phyloP scores from a whole-genome alignment of 2,797 vertebrate genomes.

The Neosalanx taihuensis region DNA sequence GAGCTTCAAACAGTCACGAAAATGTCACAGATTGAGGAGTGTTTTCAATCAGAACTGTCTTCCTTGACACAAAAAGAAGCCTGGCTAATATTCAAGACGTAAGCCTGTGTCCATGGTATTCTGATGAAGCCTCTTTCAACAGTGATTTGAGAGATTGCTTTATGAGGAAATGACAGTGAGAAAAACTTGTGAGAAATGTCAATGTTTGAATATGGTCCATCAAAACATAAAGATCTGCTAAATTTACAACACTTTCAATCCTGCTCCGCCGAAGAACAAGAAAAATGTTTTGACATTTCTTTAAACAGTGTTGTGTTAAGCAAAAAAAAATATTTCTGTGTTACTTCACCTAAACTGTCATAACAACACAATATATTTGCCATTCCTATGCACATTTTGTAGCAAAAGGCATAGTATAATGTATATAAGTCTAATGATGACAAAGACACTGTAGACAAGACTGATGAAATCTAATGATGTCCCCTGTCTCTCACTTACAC shows the following conservation, averaged over 20 bases:
- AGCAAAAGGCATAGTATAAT: neutral
- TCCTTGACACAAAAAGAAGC: conserved; percentile 26
- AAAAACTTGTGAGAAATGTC: conserved; percentile 47
- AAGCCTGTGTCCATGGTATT: conserved; percentile 39
- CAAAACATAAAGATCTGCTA: conserved; percentile 31
- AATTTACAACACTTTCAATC: neutral
- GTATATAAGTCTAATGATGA: neutral
- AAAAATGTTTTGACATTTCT: too few relatives aligned
- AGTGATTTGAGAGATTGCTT: conserved; percentile 48
- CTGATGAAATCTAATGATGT: conserved; percentile 6
- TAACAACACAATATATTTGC: neutral
- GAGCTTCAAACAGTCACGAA: conserved; percentile 48
- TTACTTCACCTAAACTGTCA: too few relatives aligned
- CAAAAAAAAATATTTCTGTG: too few relatives aligned
- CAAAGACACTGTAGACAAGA: neutral
- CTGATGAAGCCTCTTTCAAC: conserved; percentile 37
- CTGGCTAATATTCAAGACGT: conserved; percentile 44
- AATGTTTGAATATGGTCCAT: conserved; percentile 49
- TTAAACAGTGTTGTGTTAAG: too few relatives aligned
- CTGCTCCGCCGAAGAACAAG: neutral
- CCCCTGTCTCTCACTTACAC: conserved; percentile 2
- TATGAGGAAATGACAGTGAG: conserved; percentile 46
- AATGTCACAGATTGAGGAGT: conserved; percentile 46
- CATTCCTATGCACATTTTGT: too few relatives aligned
- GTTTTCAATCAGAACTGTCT: conserved; percentile 37